Evolutionary conservation across 2,888 invertebrate species (phyloP).

Genomic region (Dorcus parallelipipedus): DNA sequence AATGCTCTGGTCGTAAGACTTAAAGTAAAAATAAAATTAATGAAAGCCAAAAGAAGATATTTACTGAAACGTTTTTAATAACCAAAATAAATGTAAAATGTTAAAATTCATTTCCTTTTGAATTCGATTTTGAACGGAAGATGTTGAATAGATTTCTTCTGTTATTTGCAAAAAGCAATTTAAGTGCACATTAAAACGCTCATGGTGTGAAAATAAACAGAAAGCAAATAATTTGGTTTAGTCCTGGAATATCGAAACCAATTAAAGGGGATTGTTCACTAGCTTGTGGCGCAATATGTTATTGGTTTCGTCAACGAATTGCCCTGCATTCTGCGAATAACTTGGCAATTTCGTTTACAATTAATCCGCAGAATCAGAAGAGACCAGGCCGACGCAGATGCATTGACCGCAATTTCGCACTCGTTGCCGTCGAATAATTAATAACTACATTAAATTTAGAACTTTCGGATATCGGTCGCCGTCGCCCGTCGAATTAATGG

Average conservation of each 20-base stretch:
- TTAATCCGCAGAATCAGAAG: not conserved
- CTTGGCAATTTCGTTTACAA: not conserved
- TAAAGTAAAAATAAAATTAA: too few relatives aligned
- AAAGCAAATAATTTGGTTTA: too few relatives aligned
- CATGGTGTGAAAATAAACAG: too few relatives aligned
- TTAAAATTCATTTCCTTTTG: too few relatives aligned
- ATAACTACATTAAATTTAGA: not conserved
- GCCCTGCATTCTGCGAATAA: not conserved
- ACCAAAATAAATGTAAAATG: too few relatives aligned
- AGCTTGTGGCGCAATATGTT: not conserved
- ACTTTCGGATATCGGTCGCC: not conserved
- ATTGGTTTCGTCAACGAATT: not conserved
- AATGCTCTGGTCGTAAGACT: too few relatives aligned
- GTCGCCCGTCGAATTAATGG: not conserved
- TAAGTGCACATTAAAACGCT: too few relatives aligned
- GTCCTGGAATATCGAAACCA: not conserved
- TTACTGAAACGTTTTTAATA: too few relatives aligned
- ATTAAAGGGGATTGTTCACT: not conserved
- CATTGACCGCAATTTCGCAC: not conserved
- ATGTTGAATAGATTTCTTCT: too few relatives aligned
- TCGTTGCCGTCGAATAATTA: not conserved
- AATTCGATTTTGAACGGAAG: too few relatives aligned
- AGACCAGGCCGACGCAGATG: not conserved
- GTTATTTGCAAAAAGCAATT: too few relatives aligned
- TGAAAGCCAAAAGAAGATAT: too few relatives aligned